Conservation (phyloP, 2,797 vertebrate genomes). For the Kryptopterus vitreolus region DNA sequence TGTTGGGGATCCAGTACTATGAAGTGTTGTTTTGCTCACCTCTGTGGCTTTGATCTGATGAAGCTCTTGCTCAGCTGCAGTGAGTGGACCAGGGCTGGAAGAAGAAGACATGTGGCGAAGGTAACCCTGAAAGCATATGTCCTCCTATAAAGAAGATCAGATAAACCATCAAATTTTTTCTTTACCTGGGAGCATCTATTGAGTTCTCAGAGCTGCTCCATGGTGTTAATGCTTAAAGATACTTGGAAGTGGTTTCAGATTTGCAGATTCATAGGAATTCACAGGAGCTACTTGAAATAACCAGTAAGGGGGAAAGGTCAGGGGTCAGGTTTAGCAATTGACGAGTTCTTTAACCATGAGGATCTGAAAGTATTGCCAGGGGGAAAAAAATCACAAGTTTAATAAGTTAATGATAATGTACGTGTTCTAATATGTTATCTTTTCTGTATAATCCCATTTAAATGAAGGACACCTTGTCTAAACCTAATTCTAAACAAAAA, state of each 20-base stretch:
- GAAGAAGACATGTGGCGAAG: slow-evolving; percentile 86
- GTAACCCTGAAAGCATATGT: slow-evolving; percentile 90
- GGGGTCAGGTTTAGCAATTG: background rate
- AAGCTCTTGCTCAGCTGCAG: slow-evolving; percentile 88
- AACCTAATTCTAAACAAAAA: background rate
- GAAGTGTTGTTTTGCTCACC: slow-evolving; percentile 67
- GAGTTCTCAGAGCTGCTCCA: background rate
- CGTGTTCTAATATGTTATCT: background rate
- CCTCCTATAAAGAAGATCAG: slow-evolving; percentile 76
- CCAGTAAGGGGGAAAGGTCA: background rate
- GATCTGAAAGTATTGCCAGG: background rate
- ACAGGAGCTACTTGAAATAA: background rate
- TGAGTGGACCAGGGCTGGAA: slow-evolving; percentile 86
- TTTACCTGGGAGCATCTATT: background rate
- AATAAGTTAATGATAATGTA: background rate
- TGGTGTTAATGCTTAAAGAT: background rate
- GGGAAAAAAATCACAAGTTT: background rate
- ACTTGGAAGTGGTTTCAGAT: background rate
- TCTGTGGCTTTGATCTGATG: slow-evolving; percentile 93
- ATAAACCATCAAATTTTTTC: slow-evolving; percentile 1
- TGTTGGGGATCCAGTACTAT: background rate
- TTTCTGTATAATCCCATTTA: background rate
- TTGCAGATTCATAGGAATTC: background rate
- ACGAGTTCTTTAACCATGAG: background rate
- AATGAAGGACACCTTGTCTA: background rate